These are phyloP conservation scores for Pungitius pungitius DNA, from an alignment of 2,113 vertebrate genomes.

Conservation along the genomic window DNA sequence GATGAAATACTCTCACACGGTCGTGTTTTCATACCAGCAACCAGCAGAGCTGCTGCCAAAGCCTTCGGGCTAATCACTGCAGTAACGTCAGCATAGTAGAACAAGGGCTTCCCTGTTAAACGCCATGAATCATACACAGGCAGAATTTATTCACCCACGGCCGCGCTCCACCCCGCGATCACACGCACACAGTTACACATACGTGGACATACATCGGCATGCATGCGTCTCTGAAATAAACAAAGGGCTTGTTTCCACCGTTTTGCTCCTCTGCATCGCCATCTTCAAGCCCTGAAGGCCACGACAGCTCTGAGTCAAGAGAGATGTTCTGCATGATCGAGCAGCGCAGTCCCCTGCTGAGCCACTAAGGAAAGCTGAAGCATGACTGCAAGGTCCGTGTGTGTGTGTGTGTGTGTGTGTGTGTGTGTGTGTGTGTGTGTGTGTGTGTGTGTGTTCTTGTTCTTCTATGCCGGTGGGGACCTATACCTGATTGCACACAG, in stretches of 20 bases:
- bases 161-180: not conserved
- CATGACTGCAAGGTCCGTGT: slow-evolving; percentile 12
- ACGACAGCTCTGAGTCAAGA: slow-evolving; percentile 55
- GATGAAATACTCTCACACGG: not conserved
- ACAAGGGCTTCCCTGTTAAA: slow-evolving; percentile 9
- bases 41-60: not conserved
- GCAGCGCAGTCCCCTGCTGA: slow-evolving; percentile 50
- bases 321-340: slow-evolving; percentile 51
- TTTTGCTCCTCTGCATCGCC: slow-evolving; percentile 40
- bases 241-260: slow-evolving; percentile 35
- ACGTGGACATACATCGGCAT: slow-evolving; percentile 30
- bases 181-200: slow-evolving; percentile 4
- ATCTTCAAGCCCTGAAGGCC: slow-evolving; percentile 46
- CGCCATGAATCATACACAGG: slow-evolving; percentile 24
- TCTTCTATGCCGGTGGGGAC: too few species aligned
- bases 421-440: not conserved
- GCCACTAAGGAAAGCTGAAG: slow-evolving; percentile 39
- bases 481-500: too few species aligned
- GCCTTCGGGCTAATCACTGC: not conserved
- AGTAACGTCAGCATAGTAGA: slow-evolving; percentile 6
- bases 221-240: slow-evolving; percentile 22
- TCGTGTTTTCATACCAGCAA: slow-evolving; percentile 10
- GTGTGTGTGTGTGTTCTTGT: not conserved
- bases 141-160: not conserved
- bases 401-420: not conserved